phyloP scores from a whole-genome alignment of 2,113 vertebrate genomes.

The Bettongia penicillata region DNA sequence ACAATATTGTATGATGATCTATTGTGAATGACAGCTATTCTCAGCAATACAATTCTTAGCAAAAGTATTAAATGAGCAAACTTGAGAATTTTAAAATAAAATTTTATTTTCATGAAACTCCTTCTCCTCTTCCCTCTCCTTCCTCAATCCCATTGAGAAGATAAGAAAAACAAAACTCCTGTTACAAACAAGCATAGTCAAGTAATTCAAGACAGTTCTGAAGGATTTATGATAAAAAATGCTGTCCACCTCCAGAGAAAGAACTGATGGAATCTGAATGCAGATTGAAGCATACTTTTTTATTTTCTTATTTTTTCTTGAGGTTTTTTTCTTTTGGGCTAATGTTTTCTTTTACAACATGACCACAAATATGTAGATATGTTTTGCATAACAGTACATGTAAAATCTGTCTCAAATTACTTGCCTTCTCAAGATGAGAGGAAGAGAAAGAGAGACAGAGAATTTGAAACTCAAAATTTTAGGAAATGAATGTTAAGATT shows the following conservation, averaged over 20 bases:
- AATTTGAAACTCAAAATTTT: not conserved
- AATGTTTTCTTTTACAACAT: no score
- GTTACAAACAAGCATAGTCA: not conserved
- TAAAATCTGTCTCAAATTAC: not conserved
- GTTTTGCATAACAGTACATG: not conserved
- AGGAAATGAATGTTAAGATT: not conserved
- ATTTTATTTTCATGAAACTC: not conserved
- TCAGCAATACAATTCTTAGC: no score
- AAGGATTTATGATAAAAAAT: no score
- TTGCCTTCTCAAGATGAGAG: no score
- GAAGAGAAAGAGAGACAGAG: not conserved
- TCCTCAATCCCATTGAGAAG: not conserved
- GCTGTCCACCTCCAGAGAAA: no score
- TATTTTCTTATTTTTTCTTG: no score
- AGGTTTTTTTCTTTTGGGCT: no score
- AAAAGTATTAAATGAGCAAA: constrained; percentile 1
- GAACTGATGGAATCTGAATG: no score
- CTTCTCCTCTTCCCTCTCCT: not conserved
- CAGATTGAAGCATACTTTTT: no score
- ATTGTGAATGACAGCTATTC: no score
- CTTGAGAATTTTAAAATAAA: constrained; percentile 1
- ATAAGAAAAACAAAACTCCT: not conserved
- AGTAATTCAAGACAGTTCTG: no score
- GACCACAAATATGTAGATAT: not conserved
- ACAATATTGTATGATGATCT: no score